These are phyloP conservation scores for Terebella lapidaria DNA, from an alignment of 2,888 invertebrate species.

Conservation along the genomic window DNA sequence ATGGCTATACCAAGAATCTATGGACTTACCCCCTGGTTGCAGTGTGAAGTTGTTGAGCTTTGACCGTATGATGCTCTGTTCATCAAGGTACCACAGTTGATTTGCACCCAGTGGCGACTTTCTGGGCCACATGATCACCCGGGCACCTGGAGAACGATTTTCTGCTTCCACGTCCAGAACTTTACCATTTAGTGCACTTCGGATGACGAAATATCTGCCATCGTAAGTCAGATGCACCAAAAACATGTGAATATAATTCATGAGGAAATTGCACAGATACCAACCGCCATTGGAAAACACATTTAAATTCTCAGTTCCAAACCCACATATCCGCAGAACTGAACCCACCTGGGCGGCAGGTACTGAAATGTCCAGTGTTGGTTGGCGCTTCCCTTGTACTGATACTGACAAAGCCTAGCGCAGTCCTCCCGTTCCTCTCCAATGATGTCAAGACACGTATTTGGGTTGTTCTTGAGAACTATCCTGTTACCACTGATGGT, in stretches of 20 bases:
- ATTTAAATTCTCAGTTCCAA: too few relatives aligned
- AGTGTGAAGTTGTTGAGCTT: slow-evolving; percentile 18
- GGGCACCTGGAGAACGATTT: slow-evolving; percentile 13
- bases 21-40: too few relatives aligned
- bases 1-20: too few relatives aligned
- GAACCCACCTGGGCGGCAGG: too few relatives aligned
- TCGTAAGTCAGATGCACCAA: too few relatives aligned
- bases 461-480: neutral
- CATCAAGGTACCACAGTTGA: slow-evolving; percentile 22
- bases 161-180: slow-evolving; percentile 17
- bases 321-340: too few relatives aligned
- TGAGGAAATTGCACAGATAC: too few relatives aligned
- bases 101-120: slow-evolving; percentile 7
- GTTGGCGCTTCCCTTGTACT: neutral
- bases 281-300: too few relatives aligned
- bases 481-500: neutral
- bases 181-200: slow-evolving; percentile 9
- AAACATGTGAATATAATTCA: too few relatives aligned
- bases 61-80: slow-evolving; percentile 14
- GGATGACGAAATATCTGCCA: too few relatives aligned
- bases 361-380: neutral
- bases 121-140: slow-evolving; percentile 11
- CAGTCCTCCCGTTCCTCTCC: neutral
- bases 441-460: neutral
- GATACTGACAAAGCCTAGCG: neutral